These are phyloP conservation scores for Frankliniella intonsa DNA, from an alignment of 2,888 invertebrate genomes.

Conservation along the genomic window DNA sequence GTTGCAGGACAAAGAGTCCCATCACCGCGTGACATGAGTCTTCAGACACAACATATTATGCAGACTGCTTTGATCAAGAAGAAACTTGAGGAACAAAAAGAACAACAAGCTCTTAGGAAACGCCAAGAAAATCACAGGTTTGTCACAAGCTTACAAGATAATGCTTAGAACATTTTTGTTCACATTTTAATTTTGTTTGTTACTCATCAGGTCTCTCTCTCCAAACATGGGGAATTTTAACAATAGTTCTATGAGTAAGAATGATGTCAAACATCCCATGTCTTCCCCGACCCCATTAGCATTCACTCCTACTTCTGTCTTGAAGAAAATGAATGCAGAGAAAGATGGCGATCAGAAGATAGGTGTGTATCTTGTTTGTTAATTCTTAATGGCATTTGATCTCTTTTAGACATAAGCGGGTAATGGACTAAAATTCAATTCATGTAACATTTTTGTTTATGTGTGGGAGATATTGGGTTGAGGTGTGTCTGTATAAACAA, in stretches of 20 bases:
- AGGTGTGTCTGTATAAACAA: too few relatives aligned
- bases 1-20: slow-evolving; percentile 60
- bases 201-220: slow-evolving; percentile 31
- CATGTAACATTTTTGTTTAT: not conserved
- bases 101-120: slow-evolving; percentile 64
- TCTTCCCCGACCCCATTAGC: slow-evolving; percentile 68
- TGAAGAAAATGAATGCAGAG: slow-evolving; percentile 91
- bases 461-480: not conserved
- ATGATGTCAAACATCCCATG: slow-evolving; percentile 42
- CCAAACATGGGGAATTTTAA: slow-evolving; percentile 33
- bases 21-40: slow-evolving; percentile 77
- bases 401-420: too few relatives aligned
- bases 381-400: too few relatives aligned
- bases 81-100: slow-evolving; percentile 81
- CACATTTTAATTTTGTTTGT: not conserved
- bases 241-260: slow-evolving; percentile 32
- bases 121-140: slow-evolving; percentile 59
- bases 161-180: not conserved
- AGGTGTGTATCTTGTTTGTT: not conserved
- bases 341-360: slow-evolving; percentile 62
- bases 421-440: too few relatives aligned
- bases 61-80: slow-evolving; percentile 82
- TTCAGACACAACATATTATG: slow-evolving; percentile 81
- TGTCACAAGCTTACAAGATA: not conserved
- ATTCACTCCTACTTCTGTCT: slow-evolving; percentile 90